A percentile compares a stretch with the other conserved stretches of the same genome.
phyloP scores from a whole-genome alignment of 2,797 vertebrate species.

The Erethizon dorsatum region DNA sequence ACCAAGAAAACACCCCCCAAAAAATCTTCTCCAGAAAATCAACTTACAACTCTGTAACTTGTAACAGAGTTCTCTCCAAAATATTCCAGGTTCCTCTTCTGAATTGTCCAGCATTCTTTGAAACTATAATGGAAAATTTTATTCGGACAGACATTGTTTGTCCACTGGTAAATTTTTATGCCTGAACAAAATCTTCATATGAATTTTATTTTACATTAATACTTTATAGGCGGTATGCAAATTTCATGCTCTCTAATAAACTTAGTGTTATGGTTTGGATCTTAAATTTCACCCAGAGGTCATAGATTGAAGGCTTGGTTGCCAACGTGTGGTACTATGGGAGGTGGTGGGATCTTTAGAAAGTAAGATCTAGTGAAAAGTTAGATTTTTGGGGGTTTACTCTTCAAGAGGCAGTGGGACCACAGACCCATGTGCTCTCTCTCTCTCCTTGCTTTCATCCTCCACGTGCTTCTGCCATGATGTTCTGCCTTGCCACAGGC shows the following conservation, averaged over 20 bases:
- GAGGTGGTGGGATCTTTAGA: neutral
- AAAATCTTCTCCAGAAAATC: conserved; percentile 41
- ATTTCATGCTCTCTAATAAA: conserved; percentile 15
- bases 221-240: neutral
- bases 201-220: neutral
- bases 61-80: conserved; percentile 33
- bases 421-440: neutral
- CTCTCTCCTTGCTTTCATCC: too few species aligned
- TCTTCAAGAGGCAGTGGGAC: neutral
- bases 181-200: conserved; percentile 16
- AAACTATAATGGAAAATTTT: conserved; percentile 52
- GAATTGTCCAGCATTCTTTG: neutral
- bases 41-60: neutral
- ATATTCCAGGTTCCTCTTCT: neutral
- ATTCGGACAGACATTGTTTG: conserved; percentile 6
- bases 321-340: neutral
- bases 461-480: neutral
- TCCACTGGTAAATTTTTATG: conserved; percentile 5
- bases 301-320: neutral
- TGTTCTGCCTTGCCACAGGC: neutral
- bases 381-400: neutral
- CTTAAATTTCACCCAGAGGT: neutral
- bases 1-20: neutral
- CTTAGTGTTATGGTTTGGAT: neutral
- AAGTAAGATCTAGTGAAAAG: neutral